phyloP scores from a whole-genome alignment of 2,113 vertebrate species.

The Falcunculus frontatus region DNA sequence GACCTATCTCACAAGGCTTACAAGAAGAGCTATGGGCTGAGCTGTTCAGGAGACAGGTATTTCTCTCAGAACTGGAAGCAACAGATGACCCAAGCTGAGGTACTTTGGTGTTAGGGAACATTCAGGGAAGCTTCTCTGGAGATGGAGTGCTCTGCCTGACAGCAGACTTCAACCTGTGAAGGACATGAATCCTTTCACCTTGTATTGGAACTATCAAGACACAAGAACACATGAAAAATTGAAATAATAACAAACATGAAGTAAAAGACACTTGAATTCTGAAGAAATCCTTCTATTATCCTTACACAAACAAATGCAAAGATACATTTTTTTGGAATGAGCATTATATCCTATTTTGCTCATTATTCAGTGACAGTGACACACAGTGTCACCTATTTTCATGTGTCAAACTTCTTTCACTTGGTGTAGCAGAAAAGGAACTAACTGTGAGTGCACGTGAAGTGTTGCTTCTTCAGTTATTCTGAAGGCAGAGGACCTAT shows the following conservation, averaged over 20 bases:
- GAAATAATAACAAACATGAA: not conserved
- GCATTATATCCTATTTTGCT: not conserved
- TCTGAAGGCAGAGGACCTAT: not conserved
- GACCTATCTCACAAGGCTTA: not conserved
- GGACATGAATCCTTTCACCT: not conserved
- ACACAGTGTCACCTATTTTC: not conserved
- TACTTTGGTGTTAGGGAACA: not conserved
- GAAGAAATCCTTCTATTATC: not conserved
- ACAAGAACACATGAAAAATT: not conserved
- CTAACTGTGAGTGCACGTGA: not conserved
- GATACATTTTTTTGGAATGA: fast-evolving
- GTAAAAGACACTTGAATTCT: not conserved
- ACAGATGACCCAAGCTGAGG: not conserved
- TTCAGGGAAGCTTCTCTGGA: not conserved
- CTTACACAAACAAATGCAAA: not conserved
- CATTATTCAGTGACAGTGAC: not conserved
- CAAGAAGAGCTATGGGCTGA: not conserved
- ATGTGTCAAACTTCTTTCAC: not conserved
- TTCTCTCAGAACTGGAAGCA: not conserved
- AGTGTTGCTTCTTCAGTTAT: not conserved
- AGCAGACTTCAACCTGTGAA: not conserved
- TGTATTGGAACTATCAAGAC: not conserved
- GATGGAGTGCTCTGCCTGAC: not conserved
- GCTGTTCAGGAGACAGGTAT: not conserved
- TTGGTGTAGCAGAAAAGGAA: not conserved